These are phyloP conservation scores for Ennomos quercinarius DNA, from an alignment of 2,888 invertebrate species.

Conservation along the genomic window DNA sequence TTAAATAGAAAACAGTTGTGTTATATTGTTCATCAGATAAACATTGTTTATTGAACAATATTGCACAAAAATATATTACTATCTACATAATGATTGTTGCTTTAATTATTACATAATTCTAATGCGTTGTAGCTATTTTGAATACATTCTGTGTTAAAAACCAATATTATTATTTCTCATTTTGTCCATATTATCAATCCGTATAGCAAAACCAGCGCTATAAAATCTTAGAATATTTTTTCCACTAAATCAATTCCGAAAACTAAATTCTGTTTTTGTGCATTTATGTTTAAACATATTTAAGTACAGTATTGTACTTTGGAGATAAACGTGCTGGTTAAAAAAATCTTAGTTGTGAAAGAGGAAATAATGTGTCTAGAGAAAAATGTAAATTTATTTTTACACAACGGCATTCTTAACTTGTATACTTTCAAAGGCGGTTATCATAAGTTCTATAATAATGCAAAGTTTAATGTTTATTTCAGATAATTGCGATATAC, in stretches of 20 bases:
- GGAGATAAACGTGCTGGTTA: not conserved
- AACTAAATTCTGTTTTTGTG: conserved; percentile 31
- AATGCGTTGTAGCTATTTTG: too few species aligned
- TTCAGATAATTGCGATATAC: conserved; percentile 64
- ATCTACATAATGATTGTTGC: too few species aligned
- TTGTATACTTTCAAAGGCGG: conserved; percentile 44
- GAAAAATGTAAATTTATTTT: conserved; percentile 9
- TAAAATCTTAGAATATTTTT: conserved; percentile 26
- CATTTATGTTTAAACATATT: conserved; percentile 15
- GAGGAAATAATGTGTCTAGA: not conserved
- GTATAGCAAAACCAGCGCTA: conserved; percentile 15
- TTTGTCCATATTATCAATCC: conserved; percentile 12
- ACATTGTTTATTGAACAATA: not conserved
- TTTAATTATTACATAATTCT: too few species aligned
- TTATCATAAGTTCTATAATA: conserved; percentile 37
- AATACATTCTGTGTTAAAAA: too few species aligned
- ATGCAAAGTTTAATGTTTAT: conserved; percentile 41
- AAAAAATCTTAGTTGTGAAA: not conserved
- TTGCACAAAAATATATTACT: too few species aligned
- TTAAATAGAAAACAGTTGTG: not conserved
- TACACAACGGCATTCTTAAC: conserved; percentile 29
- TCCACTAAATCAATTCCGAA: conserved; percentile 43
- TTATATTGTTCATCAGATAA: not conserved
- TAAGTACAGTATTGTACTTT: conserved; percentile 29
- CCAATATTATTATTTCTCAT: conserved; percentile 12